phyloP scores from a whole-genome alignment of 2,113 vertebrate genomes.

The Gadus macrocephalus region DNA sequence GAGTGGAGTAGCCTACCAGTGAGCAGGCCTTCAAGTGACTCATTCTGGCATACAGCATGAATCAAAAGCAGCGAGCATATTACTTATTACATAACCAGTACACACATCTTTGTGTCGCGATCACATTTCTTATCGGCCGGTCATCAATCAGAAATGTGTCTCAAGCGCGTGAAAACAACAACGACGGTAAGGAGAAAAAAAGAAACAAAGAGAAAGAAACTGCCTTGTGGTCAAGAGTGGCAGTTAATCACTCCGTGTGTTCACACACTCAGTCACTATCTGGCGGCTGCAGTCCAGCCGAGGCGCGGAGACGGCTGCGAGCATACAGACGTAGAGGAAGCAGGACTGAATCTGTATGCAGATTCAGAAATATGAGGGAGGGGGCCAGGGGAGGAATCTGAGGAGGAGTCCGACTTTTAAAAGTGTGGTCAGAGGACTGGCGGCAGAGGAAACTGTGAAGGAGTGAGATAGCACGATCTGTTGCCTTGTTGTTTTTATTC shows the following conservation, averaged over 20 bases:
- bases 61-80: too few relatives aligned
- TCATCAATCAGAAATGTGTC: too few relatives aligned
- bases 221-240: neutral
- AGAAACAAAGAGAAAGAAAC: neutral
- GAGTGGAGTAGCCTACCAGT: too few relatives aligned
- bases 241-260: neutral
- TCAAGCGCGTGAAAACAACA: too few relatives aligned
- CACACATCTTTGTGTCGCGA: too few relatives aligned
- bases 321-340: neutral
- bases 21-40: too few relatives aligned
- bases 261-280: neutral
- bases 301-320: neutral
- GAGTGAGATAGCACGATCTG: conserved; percentile 66
- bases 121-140: too few relatives aligned
- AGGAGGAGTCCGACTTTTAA: conserved; percentile 22
- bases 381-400: neutral
- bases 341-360: neutral
- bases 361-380: neutral
- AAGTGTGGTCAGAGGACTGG: conserved; percentile 49
- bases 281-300: neutral
- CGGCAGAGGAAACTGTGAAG: conserved; percentile 67
- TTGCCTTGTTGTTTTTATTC: conserved; percentile 47
- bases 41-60: too few relatives aligned
- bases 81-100: too few relatives aligned
- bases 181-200: neutral